Conservation (phyloP, 2,797 vertebrate species). For the Calcarius lapponicus region DNA sequence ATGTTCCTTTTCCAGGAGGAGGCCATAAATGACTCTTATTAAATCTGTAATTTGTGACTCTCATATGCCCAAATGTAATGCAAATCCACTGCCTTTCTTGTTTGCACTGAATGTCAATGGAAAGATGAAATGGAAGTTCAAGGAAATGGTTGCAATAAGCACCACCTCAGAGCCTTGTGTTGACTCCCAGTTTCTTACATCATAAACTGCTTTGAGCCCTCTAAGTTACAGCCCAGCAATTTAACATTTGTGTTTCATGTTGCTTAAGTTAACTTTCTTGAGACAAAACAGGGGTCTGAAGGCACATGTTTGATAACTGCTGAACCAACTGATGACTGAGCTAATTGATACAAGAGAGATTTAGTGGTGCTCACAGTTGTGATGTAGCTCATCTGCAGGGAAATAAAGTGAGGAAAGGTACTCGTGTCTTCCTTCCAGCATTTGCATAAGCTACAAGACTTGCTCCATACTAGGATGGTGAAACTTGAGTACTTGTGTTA, state of each 20-base stretch:
- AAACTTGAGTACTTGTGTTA: neutral
- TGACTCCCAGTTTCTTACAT: neutral
- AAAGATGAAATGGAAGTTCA: neutral
- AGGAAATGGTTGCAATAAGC: neutral
- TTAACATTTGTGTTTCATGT: neutral
- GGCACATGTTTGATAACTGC: neutral
- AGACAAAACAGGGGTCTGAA: neutral
- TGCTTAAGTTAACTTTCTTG: neutral
- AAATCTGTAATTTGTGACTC: slow-evolving; percentile 1
- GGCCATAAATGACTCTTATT: neutral
- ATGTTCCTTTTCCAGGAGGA: neutral
- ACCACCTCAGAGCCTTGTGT: neutral
- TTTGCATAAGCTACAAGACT: neutral
- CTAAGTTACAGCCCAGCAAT: neutral
- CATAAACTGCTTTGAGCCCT: neutral
- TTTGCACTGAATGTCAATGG: neutral
- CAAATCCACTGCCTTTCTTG: neutral
- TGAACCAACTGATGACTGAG: neutral
- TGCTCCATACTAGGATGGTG: neutral
- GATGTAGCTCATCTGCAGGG: neutral
- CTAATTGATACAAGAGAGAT: neutral
- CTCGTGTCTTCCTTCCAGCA: neutral
- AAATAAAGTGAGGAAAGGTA: neutral
- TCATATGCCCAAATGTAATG: neutral
- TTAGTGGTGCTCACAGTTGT: neutral